Percentiles rank a stretch among this genome's conserved stretches.
These are phyloP conservation scores for Vanessa tameamea DNA, from an alignment of 1,140 invertebrate species.

Conservation along the genomic window DNA sequence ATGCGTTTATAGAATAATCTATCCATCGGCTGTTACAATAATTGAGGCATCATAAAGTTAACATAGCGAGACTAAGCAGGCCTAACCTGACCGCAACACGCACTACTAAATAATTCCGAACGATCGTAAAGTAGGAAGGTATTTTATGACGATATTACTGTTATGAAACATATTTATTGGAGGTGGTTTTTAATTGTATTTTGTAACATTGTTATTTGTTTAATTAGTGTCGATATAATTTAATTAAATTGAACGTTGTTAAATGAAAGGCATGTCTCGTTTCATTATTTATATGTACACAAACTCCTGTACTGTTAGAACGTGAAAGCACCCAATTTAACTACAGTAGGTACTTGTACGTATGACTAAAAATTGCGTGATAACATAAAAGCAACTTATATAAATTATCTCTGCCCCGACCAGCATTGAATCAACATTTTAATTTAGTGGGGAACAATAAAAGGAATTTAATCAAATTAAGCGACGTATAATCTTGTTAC, in stretches of 20 bases:
- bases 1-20: slow-evolving; percentile 20
- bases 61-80: slow-evolving; percentile 49
- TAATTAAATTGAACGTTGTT: background rate
- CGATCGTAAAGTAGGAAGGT: slow-evolving; percentile 38
- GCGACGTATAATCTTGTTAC: slow-evolving; percentile 40
- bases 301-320: background rate
- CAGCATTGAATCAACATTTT: slow-evolving; percentile 14
- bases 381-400: slow-evolving; percentile 1
- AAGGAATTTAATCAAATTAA: slow-evolving; percentile 35
- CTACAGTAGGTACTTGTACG: background rate
- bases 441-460: slow-evolving; percentile 27
- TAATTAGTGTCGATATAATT: slow-evolving; percentile 33
- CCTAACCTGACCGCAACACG: slow-evolving; percentile 42
- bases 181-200: slow-evolving; percentile 30
- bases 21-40: slow-evolving; percentile 42
- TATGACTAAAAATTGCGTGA: slow-evolving; percentile 1
- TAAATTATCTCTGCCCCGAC: slow-evolving; percentile 13
- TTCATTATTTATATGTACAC: background rate
- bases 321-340: background rate
- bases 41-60: slow-evolving; percentile 48
- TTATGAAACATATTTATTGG: slow-evolving; percentile 38
- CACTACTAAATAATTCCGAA: slow-evolving; percentile 38
- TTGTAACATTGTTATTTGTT: slow-evolving; percentile 23
- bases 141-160: slow-evolving; percentile 37
- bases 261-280: background rate